Percentiles rank a stretch among this genome's conserved stretches.
Conservation (phyloP, 2,888 invertebrate genomes). For the Temnothorax rugatulus region DNA sequence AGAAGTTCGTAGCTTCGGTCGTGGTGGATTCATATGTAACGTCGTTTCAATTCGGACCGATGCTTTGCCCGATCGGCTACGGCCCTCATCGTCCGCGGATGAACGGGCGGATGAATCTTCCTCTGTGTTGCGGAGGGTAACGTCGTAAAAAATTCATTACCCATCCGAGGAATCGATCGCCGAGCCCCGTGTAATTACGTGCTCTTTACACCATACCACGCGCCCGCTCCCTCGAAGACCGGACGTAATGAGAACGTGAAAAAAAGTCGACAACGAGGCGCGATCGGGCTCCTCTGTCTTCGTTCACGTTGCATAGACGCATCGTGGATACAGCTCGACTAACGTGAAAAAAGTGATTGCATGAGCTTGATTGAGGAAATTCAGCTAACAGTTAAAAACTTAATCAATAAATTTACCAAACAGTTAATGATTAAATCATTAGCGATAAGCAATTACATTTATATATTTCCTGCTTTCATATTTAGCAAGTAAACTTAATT, state of each 20-base stretch:
- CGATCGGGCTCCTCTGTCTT: slow-evolving; percentile 37
- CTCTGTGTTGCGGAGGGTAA: slow-evolving; percentile 54
- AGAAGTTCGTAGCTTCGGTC: slow-evolving; percentile 12
- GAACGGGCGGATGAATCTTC: slow-evolving; percentile 70
- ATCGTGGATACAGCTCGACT: background rate
- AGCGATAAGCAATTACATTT: background rate
- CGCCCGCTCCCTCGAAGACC: slow-evolving; percentile 46
- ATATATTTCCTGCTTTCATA: background rate
- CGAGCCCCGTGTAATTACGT: slow-evolving; percentile 82
- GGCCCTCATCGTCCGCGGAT: slow-evolving; percentile 71
- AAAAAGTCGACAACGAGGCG: slow-evolving; percentile 54
- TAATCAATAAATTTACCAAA: slow-evolving; percentile 12
- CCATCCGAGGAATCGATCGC: slow-evolving; percentile 83
- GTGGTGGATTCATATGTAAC: slow-evolving; percentile 32
- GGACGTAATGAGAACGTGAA: slow-evolving; percentile 55
- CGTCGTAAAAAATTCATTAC: slow-evolving; percentile 85
- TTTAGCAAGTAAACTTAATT: slow-evolving; percentile 1
- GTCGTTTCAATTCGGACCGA: slow-evolving; percentile 76
- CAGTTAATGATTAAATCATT: background rate
- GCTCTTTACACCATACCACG: slow-evolving; percentile 71
- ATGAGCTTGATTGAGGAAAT: slow-evolving; percentile 26
- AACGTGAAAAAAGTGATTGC: slow-evolving; percentile 19
- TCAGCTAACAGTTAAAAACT: slow-evolving; percentile 22
- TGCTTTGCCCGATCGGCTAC: slow-evolving; percentile 75
- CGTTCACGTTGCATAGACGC: slow-evolving; percentile 26